phyloP scores from a whole-genome alignment of 2,797 vertebrate genomes.

The Manis crassicaudata region DNA sequence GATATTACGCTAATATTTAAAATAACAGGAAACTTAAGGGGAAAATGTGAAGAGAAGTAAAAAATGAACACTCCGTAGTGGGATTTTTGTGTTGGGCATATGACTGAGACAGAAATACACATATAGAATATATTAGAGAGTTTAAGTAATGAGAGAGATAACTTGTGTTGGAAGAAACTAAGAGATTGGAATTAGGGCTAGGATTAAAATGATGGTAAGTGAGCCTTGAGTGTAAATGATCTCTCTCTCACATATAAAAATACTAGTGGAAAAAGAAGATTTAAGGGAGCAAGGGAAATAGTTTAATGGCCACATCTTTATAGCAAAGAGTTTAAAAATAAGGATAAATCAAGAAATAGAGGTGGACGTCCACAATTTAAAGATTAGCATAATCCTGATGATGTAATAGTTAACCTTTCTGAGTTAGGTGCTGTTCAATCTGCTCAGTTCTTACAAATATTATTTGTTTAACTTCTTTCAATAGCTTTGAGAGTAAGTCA shows the following conservation, averaged over 20 bases:
- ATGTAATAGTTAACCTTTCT: not conserved
- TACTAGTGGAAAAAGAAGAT: not conserved
- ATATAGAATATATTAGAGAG: not conserved
- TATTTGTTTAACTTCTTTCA: not conserved
- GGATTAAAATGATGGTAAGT: not conserved
- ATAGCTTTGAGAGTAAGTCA: not conserved
- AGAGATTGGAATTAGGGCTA: not conserved
- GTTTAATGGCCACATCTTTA: not conserved
- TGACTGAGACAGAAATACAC: too few species aligned
- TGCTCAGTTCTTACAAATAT: not conserved
- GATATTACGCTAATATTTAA: not conserved
- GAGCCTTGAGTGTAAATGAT: not conserved
- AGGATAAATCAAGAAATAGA: not conserved
- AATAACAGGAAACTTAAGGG: not conserved
- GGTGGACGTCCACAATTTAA: not conserved
- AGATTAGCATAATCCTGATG: not conserved
- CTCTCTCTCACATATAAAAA: not conserved
- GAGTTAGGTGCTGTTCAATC: not conserved
- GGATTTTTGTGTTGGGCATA: not conserved
- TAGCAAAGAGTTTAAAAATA: too few species aligned
- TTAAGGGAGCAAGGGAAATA: not conserved
- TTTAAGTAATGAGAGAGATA: not conserved
- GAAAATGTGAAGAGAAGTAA: not conserved
- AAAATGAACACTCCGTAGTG: not conserved
- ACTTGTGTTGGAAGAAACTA: not conserved